Conservation (phyloP, 2,113 vertebrate genomes). For the Dromas ardeola region DNA sequence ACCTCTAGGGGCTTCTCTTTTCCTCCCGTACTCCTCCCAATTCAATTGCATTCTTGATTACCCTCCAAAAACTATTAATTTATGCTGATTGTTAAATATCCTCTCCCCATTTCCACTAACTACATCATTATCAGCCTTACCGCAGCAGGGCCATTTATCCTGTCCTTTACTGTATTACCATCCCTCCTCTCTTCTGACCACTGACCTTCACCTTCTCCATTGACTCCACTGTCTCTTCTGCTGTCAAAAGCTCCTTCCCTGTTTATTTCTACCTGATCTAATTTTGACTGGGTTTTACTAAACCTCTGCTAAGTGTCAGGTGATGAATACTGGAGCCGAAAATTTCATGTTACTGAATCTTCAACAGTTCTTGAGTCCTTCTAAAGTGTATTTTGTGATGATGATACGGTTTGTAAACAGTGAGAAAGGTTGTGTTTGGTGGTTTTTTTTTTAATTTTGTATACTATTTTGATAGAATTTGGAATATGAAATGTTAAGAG, state of each 20-base stretch:
- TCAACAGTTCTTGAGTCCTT: neutral
- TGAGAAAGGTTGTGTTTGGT: neutral
- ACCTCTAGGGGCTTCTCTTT: neutral
- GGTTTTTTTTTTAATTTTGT: neutral
- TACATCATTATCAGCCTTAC: conserved; percentile 14
- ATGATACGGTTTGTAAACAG: neutral
- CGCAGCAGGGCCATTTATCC: neutral
- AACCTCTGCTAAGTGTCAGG: neutral
- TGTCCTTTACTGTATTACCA: neutral
- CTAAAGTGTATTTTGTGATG: neutral
- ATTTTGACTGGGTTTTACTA: neutral
- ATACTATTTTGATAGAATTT: neutral
- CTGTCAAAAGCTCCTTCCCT: neutral
- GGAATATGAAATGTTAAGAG: neutral
- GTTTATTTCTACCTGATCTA: neutral
- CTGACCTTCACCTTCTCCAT: conserved; percentile 23
- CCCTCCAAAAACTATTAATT: conserved; percentile 37
- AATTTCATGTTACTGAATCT: neutral
- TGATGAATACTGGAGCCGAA: neutral
- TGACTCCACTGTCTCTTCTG: neutral
- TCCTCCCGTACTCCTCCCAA: neutral
- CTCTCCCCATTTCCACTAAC: conserved; percentile 22
- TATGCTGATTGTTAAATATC: conserved; percentile 42
- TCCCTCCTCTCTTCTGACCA: neutral
- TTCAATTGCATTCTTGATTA: conserved; percentile 45